Percentiles rank a stretch among this genome's conserved stretches.
Conservation (phyloP, 2,113 vertebrate species). For the Canis aureus region DNA sequence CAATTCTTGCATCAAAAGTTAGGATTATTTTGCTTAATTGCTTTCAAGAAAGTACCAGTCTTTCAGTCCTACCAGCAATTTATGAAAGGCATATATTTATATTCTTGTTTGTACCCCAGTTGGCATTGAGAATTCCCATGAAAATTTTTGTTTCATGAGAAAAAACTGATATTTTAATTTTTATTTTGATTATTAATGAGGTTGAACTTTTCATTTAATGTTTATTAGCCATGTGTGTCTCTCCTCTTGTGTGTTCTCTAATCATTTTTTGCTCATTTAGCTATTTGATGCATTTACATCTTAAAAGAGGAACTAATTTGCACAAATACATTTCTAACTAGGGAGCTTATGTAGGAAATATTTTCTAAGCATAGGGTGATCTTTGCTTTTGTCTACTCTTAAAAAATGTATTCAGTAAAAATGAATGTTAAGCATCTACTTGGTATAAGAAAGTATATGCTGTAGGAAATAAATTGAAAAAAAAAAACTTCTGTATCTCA, state of each 20-base stretch:
- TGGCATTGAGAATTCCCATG: slow-evolving; percentile 30
- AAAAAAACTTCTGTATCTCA: not conserved
- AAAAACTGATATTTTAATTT: slow-evolving; percentile 59
- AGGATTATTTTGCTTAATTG: slow-evolving; percentile 19
- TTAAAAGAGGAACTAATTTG: slow-evolving; percentile 67
- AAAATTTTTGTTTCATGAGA: slow-evolving; percentile 47
- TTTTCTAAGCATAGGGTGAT: not conserved
- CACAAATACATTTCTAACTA: slow-evolving; percentile 64
- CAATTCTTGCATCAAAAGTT: not conserved
- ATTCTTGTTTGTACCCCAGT: not conserved
- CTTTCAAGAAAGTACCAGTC: slow-evolving; percentile 28
- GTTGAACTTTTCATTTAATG: slow-evolving; percentile 63
- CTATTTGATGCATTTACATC: slow-evolving; percentile 68
- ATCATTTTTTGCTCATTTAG: slow-evolving; percentile 53
- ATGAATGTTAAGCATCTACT: not conserved
- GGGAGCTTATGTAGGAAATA: slow-evolving; percentile 18
- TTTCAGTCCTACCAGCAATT: slow-evolving; percentile 24
- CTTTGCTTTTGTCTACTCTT: not conserved
- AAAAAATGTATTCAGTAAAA: not conserved
- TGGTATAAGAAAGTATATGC: not conserved
- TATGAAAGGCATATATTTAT: not conserved
- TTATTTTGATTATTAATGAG: slow-evolving; percentile 64
- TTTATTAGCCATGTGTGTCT: slow-evolving; percentile 55
- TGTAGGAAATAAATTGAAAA: not conserved
- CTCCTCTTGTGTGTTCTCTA: slow-evolving; percentile 23